Base-by-base conservation (phyloP, 2,888 invertebrate species). In the Eupithecia subfuscata region DNA sequence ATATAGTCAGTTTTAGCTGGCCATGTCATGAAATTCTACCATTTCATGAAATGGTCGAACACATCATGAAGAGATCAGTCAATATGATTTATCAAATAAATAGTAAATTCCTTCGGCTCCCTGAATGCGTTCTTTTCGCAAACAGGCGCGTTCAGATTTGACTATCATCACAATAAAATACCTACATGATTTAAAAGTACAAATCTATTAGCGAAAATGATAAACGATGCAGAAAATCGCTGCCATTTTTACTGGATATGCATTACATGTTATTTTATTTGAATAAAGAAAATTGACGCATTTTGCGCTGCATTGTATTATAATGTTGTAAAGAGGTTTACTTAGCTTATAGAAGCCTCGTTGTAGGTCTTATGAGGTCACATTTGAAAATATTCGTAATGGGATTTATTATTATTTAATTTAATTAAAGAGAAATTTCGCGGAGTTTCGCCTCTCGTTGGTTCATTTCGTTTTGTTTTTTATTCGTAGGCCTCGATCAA, bases 151-250 rank as follows among this genome's bases (percentile, higher is more conserved):
- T 22, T 56, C 56, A 12, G 22, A 9, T 11, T 22, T 22, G 4
- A 56, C 22, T 0, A 22, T 56, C 40, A 67, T 22, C 40, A 40
- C 65, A 56, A 74, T 74, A 34, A 69, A 76, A 71, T 72, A 22
- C 22, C n/a, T 56, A 22, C 11, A 69, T 63, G 11, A 22, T 2
- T 22, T 60, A 74, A 67, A 73, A 70, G 30, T 68, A 34, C 73
- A 74, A 74, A 75, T 78, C 75, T 75, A 75, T 77, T 77, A 77
- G 75, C 40, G 52, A 75, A 77, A 78, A 79, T 81, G 83, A 84
- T 79, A 82, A 85, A 86, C 81, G 83, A 82, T 81, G 81, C 79
- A 82, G 81, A 85, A 85, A 87, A 86, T 83, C 82, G 82, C 79
- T 70, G 83, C 83, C 84, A 87, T 85, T 87, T 87, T 77, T 77